Evolutionary conservation across 1,140 invertebrate species (phyloP).

Genomic region (Pentalonia nigronervosa): DNA sequence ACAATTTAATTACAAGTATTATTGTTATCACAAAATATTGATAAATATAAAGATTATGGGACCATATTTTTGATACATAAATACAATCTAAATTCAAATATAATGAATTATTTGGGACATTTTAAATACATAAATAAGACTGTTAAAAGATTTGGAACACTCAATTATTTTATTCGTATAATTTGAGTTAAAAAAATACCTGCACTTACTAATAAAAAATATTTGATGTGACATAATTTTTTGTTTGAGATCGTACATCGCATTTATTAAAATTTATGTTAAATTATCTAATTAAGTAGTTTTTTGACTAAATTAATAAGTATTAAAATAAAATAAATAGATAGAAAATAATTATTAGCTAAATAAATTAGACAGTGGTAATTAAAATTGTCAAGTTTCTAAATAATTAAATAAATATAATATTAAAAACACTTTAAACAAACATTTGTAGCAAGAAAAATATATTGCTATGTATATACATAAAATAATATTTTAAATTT

Average conservation of each 20-base stretch:
- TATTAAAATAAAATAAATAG: constrained; percentile 13
- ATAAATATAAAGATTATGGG: not conserved
- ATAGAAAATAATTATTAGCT: constrained; percentile 16
- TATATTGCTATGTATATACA: constrained; percentile 19
- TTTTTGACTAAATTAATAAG: not conserved
- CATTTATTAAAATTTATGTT: not conserved
- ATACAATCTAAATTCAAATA: constrained; percentile 17
- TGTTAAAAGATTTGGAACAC: not conserved
- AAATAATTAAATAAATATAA: constrained; percentile 1
- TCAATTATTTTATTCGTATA: not conserved
- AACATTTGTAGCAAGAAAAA: not conserved
- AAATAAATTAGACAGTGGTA: constrained; percentile 54
- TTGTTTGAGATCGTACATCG: constrained; percentile 45
- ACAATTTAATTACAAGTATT: not conserved
- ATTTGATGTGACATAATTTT: not conserved
- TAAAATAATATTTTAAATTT: not conserved
- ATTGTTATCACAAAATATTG: not conserved
- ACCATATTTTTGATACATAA: not conserved
- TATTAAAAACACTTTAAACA: constrained; percentile 9
- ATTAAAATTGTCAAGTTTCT: constrained; percentile 47
- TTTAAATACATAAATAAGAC: not conserved
- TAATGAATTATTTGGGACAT: not conserved
- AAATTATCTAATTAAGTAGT: constrained; percentile 45
- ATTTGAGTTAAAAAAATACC: not conserved
- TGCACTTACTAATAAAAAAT: not conserved